These are phyloP conservation scores for Rhinoderma darwinii DNA, from an alignment of 2,113 vertebrate genomes.

Conservation along the genomic window DNA sequence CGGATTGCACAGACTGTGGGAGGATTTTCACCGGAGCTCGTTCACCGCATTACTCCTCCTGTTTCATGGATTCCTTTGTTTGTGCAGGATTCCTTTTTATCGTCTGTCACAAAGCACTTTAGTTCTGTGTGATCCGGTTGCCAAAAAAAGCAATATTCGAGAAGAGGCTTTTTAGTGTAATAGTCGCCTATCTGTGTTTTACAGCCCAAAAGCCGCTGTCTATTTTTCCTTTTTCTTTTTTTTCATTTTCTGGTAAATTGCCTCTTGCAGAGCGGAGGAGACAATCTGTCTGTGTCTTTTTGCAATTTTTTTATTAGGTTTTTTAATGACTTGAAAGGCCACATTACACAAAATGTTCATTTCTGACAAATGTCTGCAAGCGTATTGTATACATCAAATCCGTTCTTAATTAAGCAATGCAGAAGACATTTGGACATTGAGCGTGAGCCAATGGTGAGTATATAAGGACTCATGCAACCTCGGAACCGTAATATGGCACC, in stretches of 20 bases:
- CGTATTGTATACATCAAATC: background rate
- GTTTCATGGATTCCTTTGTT: constrained; percentile 42
- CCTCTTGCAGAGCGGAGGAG: background rate
- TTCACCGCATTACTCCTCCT: constrained; percentile 27
- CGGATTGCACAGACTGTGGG: background rate
- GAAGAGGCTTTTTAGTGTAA: constrained; percentile 53
- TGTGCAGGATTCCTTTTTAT: constrained; percentile 49
- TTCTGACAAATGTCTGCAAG: constrained; percentile 11
- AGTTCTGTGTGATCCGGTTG: constrained; percentile 48
- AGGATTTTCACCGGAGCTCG: background rate
- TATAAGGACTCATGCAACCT: background rate
- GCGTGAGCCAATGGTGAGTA: background rate
- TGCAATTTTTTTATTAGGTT: constrained; percentile 19
- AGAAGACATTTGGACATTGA: background rate
- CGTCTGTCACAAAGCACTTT: constrained; percentile 55
- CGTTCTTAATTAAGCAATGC: background rate
- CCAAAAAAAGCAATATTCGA: constrained; percentile 52
- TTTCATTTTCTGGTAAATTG: background rate
- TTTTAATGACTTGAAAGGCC: background rate
- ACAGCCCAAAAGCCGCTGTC: constrained; percentile 37
- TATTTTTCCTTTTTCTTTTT: constrained; percentile 28
- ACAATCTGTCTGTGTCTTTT: constrained; percentile 15
- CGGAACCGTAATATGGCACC: background rate
- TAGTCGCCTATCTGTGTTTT: constrained; percentile 39
- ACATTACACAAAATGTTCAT: background rate